Evolutionary conservation across 2,888 invertebrate genomes (phyloP).

Genomic region (Nomada hirtipes): DNA sequence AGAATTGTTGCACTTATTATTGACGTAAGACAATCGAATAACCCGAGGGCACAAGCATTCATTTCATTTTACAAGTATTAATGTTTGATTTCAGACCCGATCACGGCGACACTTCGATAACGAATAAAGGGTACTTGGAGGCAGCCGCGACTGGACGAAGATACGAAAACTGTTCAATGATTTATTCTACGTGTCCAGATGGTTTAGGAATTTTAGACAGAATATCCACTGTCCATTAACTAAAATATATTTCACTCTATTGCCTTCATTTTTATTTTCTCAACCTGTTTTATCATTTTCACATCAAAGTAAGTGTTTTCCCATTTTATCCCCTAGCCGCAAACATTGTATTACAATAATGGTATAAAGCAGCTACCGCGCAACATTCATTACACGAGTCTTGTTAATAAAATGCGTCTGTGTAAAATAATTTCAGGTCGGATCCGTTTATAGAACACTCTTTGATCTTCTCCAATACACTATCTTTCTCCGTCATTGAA

Average conservation of each 20-base stretch:
- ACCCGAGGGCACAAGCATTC: not conserved
- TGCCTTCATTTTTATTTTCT: too few species aligned
- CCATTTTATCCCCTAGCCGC: too few species aligned
- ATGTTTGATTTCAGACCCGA: slow-evolving; percentile 85
- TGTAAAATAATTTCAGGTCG: slow-evolving; percentile 4
- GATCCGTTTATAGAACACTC: not conserved
- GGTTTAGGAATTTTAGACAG: slow-evolving; percentile 88
- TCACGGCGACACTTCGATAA: slow-evolving; percentile 84
- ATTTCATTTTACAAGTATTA: not conserved
- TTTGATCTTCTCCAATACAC: slow-evolving; percentile 17
- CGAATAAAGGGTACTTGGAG: slow-evolving; percentile 87
- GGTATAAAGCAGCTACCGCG: slow-evolving; percentile 5
- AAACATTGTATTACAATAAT: not conserved
- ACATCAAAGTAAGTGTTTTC: too few species aligned
- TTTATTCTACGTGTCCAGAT: slow-evolving; percentile 88
- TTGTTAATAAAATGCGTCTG: slow-evolving; percentile 14
- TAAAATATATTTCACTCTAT: not conserved
- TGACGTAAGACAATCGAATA: slow-evolving; percentile 80
- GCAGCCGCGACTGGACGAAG: slow-evolving; percentile 88
- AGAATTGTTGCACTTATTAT: slow-evolving; percentile 83
- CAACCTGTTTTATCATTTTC: too few species aligned
- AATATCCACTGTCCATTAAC: slow-evolving; percentile 66
- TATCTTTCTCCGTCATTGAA: not conserved
- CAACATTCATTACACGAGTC: not conserved
- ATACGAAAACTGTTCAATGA: slow-evolving; percentile 87